Evolutionary conservation across 2,797 vertebrate genomes (phyloP), one percentile per base, ranked within the genome.

Genomic region (Hydrocynus forskahlii): DNA sequence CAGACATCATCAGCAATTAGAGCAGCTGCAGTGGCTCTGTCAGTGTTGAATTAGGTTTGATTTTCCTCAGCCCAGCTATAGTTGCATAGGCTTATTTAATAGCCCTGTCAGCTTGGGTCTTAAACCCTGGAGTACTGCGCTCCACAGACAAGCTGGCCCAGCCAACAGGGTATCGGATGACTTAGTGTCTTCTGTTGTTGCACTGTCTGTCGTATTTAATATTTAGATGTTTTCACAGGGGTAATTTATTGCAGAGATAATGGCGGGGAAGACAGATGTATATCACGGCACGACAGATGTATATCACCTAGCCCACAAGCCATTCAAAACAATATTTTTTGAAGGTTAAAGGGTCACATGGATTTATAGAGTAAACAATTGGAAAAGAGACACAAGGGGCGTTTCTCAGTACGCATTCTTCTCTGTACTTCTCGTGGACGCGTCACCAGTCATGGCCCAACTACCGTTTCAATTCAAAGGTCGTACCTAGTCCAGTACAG

Each of bases 201-300:
- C 84, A 7, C 84, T 70, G 73, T 89, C 84, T 85, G 87, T 92
- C 90, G 89, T 87, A 88, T 91, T 91, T 86, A 84, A 91, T 92
- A 90, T 90, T 84, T 85, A 79, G 81, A 86, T 90, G 90, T 91
- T 92, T 91, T 89, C 84, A 86, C 83, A 81, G 89, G 57, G 87
- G 79, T 70, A 81, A 81, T 88, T 91, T 92, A 91, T 88, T 86
- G 76, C 66, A 76, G 73, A 69, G 84, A 83, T 84, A 87, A 88
- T 35, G 63, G 76, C 66, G 25, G 5, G 54, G 84, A 83, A 84
- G 88, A 89, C 87, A 88, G 89, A 91, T 89, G 90, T 79, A 80
- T 77, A 70, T 82, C 69, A 81, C 59, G 75, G 62, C 0, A n/a
- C n/a, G n/a, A n/a, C n/a, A n/a, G n/a, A n/a, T n/a, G n/a, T n/a